phyloP scores from a whole-genome alignment of 2,797 vertebrate species.

The Enteromius trimaculatus region DNA sequence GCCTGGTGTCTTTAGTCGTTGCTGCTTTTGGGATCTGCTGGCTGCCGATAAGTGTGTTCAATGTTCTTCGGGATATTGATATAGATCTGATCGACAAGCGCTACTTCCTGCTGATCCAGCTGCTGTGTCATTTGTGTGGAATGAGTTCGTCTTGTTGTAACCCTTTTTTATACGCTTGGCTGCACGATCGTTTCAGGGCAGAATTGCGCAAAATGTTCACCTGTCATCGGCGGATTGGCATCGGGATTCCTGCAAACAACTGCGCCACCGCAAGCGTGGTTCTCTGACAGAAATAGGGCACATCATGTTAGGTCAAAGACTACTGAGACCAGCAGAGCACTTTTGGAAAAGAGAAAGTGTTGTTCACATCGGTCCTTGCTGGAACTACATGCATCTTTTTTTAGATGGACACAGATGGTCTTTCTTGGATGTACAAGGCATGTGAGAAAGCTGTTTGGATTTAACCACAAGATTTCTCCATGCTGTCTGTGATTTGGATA shows the following conservation, averaged over 20 bases:
- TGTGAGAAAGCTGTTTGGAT: conserved; percentile 10
- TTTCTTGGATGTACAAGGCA: not conserved
- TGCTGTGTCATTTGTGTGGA: conserved; percentile 87
- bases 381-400: conserved; percentile 16
- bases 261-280: conserved; percentile 79
- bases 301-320: not conserved
- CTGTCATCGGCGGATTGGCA: conserved; percentile 78
- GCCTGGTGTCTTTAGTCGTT: conserved; percentile 85
- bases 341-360: not conserved
- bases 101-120: conserved; percentile 87
- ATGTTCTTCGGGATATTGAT: conserved; percentile 87
- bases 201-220: conserved; percentile 85
- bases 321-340: not conserved
- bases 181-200: conserved; percentile 85
- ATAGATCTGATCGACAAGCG: conserved; percentile 86
- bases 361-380: not conserved
- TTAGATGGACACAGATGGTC: conserved; percentile 14
- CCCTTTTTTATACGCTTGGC: conserved; percentile 90
- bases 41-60: conserved; percentile 90
- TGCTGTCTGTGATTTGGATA: conserved; percentile 13
- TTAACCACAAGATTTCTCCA: not conserved
- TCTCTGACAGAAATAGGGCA: conserved; percentile 70
- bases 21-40: conserved; percentile 86
- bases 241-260: conserved; percentile 76
- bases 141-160: conserved; percentile 92